Evolutionary conservation across 2,113 vertebrate species (phyloP).

Genomic region (Delphinus delphis): DNA sequence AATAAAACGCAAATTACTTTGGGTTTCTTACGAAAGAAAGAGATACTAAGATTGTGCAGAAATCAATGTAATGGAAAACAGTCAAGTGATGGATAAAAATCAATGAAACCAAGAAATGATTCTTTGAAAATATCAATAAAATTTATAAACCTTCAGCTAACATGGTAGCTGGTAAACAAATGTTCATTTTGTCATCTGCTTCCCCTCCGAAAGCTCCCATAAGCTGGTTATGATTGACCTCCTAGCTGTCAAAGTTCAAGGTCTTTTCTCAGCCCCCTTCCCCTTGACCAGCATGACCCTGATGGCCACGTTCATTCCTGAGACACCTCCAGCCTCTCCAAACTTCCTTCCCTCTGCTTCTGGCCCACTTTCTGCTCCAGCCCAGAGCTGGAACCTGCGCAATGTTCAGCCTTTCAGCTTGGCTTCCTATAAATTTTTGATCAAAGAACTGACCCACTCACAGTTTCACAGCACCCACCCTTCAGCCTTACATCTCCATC

Average conservation of each 20-base stretch:
- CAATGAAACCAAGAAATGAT: not conserved
- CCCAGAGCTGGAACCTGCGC: not conserved
- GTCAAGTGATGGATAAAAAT: not conserved
- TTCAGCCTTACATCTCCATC: not conserved
- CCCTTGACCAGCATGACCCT: not conserved
- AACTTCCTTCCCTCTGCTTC: not conserved
- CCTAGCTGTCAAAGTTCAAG: not conserved
- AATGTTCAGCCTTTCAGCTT: not conserved
- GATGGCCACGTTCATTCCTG: rapidly evolving
- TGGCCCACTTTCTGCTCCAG: too few relatives aligned
- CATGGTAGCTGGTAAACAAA: rapidly evolving
- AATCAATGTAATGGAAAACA: not conserved
- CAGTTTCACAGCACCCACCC: not conserved
- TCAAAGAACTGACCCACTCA: not conserved
- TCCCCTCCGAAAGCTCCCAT: not conserved
- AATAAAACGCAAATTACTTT: not conserved
- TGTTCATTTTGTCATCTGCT: rapidly evolving
- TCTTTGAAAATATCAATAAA: not conserved
- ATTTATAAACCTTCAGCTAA: not conserved
- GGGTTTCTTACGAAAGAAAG: not conserved
- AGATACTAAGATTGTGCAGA: not conserved
- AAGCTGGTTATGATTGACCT: rapidly evolving
- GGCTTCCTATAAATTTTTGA: not conserved
- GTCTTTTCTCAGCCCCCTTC: not conserved
- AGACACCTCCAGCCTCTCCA: not conserved